Evolutionary conservation across 2,888 invertebrate genomes (phyloP), one percentile per base, ranked within the genome.

Genomic region (Lottia scabra): DNA sequence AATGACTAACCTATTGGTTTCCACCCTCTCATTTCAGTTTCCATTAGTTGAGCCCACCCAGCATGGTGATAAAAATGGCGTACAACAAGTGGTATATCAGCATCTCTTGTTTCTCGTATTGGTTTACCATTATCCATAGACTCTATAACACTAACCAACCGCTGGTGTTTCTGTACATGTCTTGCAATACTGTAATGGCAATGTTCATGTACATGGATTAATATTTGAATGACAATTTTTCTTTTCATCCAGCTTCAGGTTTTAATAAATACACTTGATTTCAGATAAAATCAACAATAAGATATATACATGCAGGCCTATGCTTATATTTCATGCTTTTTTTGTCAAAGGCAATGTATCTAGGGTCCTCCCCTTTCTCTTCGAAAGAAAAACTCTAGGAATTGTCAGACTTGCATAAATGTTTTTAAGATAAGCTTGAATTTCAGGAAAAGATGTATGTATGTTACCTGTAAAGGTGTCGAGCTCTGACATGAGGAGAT

Each of bases 21-120:
- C 89, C 90, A 90, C 30, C 84, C 85, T n/a, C 75, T 74, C 86
- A 90, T 87, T 77, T 91, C 89, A 68, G 86, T 83, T 27, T 88
- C 85, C 76, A 84, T 83, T 12, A 89, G 82, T 76, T 90, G 87
- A 13, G 91, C 90, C 90, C 91, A 91, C 73, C 90, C 90, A 19
- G 92, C 90, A 85, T 92, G 91, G 81, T 92, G 91, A 81, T 90
- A 90, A 74, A 92, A 89, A 83, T 90, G 91, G 67, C 92, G 87
- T 27, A 91, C 87, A 63, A 91, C 87, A 48, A 87, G 84, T 5
- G 89, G 88, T 56, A 91, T 77, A 81, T 90, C 89, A 75, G 88
- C 87, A 76, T 88, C 90, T 73, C 89, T 85, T 1, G 90, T 90
- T 81, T 91, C 91, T 44, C 90, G 84, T 66, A 88, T 81, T n/a